Evolutionary conservation across 64 coral and sea anemone species (phyloP), one percentile per base, ranked within the genome.

Genomic region (Astreopora myriophthalma): DNA sequence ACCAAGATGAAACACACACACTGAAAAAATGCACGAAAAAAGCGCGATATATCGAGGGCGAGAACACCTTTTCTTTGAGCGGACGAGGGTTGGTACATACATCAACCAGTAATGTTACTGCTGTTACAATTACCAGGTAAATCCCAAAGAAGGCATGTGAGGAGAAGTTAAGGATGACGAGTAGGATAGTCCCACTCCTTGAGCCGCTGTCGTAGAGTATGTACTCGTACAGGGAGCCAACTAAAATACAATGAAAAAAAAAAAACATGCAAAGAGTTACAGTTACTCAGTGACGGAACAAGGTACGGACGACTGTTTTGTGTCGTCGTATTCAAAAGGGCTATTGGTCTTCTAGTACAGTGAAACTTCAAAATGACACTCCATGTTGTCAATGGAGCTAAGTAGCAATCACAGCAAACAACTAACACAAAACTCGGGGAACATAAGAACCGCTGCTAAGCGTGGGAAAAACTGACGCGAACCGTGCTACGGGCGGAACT

Each of bases 81-180:
- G 68, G 36, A 24, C 6, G 35, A 9, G 51, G 37, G 39, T 63
- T 74, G 14, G 72, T 48, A 62, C 77, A n/a, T 57, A 84, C 31
- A 28, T 87, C 69, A 52, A 87, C 55, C 38, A 87, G 39, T 36
- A 93, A 16, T 38, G 76, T 87, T 29, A 83, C 48, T 28, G 38
- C 91, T 52, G 72, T 93, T 55, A 57, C 72, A 48, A 93, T 13
- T 6, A 62, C 73, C 9, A 87, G 64, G 33, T 85, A 96, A 76
- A 96, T 93, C 19, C 94, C 89, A 79, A 96, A 89, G 25, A 93
- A 88, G 9, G 77, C 48, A 79, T 96, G 90, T 20, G 76, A 88
- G 26, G 92, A 78, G 16, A 96, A 90, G 28, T 87, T 96, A 14
- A 96, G 60, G 40, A 86, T 44, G 29, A 93, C 8, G 13, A 92